A percentile compares a stretch with the other conserved stretches of the same genome.
These are phyloP conservation scores for Heliconius melpomene DNA, from an alignment of 1,140 invertebrate species.

Conservation along the genomic window DNA sequence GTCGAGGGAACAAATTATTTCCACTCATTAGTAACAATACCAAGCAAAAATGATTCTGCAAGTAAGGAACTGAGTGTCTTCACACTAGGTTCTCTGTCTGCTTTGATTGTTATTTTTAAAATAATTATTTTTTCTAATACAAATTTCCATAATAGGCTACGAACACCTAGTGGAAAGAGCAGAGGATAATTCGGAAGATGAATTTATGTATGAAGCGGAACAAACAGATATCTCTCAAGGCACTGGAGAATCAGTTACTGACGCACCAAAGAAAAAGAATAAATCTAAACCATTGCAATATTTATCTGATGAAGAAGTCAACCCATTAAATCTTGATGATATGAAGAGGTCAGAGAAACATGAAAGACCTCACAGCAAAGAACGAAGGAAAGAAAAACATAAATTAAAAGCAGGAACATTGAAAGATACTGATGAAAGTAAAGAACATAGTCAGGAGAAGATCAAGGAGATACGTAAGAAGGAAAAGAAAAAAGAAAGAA, in stretches of 20 bases:
- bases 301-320: constrained; percentile 52
- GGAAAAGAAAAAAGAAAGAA: constrained; percentile 43
- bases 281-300: constrained; percentile 41
- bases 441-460: constrained; percentile 39
- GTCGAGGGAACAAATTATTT: too few species aligned
- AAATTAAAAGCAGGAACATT: constrained; percentile 48
- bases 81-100: too few species aligned
- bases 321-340: constrained; percentile 58
- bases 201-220: constrained; percentile 40
- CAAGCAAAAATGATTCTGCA: too few species aligned
- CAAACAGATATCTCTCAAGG: constrained; percentile 44
- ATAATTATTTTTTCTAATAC: background rate
- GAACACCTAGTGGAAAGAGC: constrained; percentile 74
- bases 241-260: constrained; percentile 30
- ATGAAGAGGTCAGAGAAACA: constrained; percentile 49
- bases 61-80: too few species aligned
- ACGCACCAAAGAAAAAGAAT: constrained; percentile 47
- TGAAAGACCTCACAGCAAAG: constrained; percentile 55
- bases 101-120: too few species aligned
- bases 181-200: constrained; percentile 58
- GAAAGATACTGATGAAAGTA: constrained; percentile 44
- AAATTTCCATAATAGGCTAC: constrained; percentile 61
- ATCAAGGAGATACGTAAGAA: constrained; percentile 40
- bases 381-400: constrained; percentile 51
- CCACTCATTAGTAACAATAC: too few species aligned